A percentile compares a stretch with the other conserved stretches of the same genome.
Evolutionary conservation across 2,113 vertebrate species (phyloP).

Genomic region (Alethe diademata): DNA sequence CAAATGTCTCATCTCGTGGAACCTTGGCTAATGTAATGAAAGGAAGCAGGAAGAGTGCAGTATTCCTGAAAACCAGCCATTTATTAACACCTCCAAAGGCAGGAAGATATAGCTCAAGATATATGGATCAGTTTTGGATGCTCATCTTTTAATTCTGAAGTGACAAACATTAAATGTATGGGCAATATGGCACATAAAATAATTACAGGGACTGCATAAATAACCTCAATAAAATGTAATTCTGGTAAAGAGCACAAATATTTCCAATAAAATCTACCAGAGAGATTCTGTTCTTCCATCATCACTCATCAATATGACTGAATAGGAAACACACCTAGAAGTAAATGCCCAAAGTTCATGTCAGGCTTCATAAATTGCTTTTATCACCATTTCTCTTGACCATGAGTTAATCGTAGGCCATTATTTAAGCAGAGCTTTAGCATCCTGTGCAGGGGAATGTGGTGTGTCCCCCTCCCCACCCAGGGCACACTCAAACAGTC

Average conservation of each 20-base stretch:
- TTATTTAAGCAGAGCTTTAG: not conserved
- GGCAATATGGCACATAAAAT: not conserved
- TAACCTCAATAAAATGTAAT: not conserved
- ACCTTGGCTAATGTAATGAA: slow-evolving; percentile 69
- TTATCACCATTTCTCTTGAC: not conserved
- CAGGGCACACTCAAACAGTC: not conserved
- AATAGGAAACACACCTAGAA: not conserved
- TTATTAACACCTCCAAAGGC: slow-evolving; percentile 51
- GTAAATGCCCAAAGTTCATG: not conserved
- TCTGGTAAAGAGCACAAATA: not conserved
- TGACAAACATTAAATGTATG: not conserved
- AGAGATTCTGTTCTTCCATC: not conserved
- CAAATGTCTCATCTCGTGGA: slow-evolving; percentile 74
- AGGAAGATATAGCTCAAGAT: not conserved
- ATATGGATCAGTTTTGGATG: not conserved
- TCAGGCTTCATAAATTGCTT: not conserved
- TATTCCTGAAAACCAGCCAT: slow-evolving; percentile 61
- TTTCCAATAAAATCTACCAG: not conserved
- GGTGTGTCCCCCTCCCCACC: not conserved
- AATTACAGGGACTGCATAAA: not conserved
- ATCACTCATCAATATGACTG: not conserved
- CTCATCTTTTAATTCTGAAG: not conserved
- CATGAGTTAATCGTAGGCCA: not conserved
- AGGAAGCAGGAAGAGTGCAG: slow-evolving; percentile 70
- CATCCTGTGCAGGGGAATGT: not conserved